Evolutionary conservation across 2,113 vertebrate genomes (phyloP).

Genomic region (Percina caprodes): DNA sequence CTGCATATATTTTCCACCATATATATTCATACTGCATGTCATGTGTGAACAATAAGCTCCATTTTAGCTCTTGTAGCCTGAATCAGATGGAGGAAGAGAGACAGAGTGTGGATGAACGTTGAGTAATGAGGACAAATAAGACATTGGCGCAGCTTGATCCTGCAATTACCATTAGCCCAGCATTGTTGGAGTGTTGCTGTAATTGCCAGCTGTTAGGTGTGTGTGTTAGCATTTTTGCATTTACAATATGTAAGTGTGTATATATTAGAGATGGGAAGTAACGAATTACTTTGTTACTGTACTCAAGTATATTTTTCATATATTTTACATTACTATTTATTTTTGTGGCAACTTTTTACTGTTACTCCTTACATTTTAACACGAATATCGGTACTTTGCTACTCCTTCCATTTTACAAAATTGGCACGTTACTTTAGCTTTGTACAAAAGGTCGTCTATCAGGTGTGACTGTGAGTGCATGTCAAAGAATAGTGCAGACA

Average conservation of each 20-base stretch:
- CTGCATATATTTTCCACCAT: conserved; percentile 50
- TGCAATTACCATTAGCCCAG: conserved; percentile 74
- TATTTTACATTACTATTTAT: too few relatives aligned
- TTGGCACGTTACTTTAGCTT: too few relatives aligned
- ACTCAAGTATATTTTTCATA: too few relatives aligned
- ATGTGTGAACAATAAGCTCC: conserved; percentile 4
- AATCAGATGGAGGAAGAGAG: conserved; percentile 31
- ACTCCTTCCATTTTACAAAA: too few relatives aligned
- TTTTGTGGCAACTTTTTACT: too few relatives aligned
- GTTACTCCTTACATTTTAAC: too few relatives aligned
- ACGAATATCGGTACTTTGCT: too few relatives aligned
- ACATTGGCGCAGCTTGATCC: conserved; percentile 61
- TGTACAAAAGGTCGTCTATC: too few relatives aligned
- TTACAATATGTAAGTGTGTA: conserved; percentile 17
- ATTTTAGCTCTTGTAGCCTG: conserved; percentile 19
- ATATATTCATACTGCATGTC: conserved; percentile 42
- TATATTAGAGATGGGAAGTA: background rate
- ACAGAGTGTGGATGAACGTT: conserved; percentile 23
- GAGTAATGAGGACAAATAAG: conserved; percentile 66
- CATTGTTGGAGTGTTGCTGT: conserved; percentile 61
- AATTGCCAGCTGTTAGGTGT: conserved; percentile 65
- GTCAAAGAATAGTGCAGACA: too few relatives aligned
- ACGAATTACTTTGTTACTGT: too few relatives aligned
- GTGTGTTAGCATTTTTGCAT: conserved; percentile 22
- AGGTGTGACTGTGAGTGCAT: too few relatives aligned